phyloP scores from a whole-genome alignment of 2,888 invertebrate genomes.

The Thereva unica region DNA sequence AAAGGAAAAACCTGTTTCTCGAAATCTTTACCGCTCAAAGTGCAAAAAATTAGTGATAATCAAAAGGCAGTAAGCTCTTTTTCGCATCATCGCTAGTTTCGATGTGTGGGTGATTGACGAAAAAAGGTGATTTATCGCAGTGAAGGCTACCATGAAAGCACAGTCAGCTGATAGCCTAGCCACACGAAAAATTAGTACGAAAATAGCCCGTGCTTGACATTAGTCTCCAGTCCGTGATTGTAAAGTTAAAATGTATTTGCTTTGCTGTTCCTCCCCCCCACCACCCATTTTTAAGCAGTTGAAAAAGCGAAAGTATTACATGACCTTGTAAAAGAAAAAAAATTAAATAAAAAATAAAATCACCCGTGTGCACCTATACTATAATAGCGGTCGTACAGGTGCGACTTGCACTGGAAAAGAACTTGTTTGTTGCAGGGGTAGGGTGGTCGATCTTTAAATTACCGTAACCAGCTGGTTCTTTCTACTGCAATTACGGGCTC shows the following conservation, averaged over 20 bases:
- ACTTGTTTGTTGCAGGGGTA: too few relatives aligned
- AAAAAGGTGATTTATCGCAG: too few relatives aligned
- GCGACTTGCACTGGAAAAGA: neutral
- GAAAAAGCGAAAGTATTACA: constrained; percentile 31
- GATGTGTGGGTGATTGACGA: neutral
- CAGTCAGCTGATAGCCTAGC: too few relatives aligned
- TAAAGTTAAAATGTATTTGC: neutral
- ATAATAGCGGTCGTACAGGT: neutral
- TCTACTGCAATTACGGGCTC: too few relatives aligned
- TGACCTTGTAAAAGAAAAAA: constrained; percentile 16
- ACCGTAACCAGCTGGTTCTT: too few relatives aligned
- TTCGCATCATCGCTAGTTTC: neutral
- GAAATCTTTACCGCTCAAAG: neutral
- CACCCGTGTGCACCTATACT: neutral
- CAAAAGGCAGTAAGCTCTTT: neutral
- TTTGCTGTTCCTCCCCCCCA: constrained; percentile 4
- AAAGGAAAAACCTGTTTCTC: constrained; percentile 18
- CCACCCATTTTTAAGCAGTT: neutral
- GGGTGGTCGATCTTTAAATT: too few relatives aligned
- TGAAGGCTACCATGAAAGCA: too few relatives aligned
- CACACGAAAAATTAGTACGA: too few relatives aligned
- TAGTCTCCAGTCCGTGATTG: too few relatives aligned
- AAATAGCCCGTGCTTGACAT: too few relatives aligned
- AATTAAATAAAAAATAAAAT: too few relatives aligned
- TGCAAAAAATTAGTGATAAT: neutral